A percentile compares a stretch with the other conserved stretches of the same genome.
Evolutionary conservation across 2,797 vertebrate species (phyloP).

Genomic region (Xerus rutilus): DNA sequence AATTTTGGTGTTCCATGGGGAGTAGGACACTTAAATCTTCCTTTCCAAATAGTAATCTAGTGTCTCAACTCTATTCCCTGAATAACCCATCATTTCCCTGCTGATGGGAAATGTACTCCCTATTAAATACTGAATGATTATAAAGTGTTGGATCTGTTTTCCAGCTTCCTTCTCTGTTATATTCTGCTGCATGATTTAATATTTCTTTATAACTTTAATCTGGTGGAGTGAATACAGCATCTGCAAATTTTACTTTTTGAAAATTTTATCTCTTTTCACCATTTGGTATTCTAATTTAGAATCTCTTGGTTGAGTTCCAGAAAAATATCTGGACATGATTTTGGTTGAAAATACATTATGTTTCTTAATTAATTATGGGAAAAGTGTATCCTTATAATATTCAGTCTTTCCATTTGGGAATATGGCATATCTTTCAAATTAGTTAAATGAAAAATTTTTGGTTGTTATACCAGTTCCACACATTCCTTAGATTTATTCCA

Average conservation of each 20-base stretch:
- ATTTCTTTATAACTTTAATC: neutral
- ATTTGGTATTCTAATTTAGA: conserved; percentile 14
- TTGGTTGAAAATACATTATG: neutral
- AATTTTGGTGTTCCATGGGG: neutral
- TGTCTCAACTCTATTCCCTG: neutral
- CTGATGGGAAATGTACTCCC: neutral
- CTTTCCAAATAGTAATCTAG: neutral
- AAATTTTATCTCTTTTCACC: neutral
- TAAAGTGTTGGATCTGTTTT: neutral
- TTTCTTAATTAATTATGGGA: neutral
- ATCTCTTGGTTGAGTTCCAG: neutral
- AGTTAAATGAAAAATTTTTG: neutral
- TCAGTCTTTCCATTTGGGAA: neutral
- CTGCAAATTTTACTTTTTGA: neutral
- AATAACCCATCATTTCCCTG: neutral
- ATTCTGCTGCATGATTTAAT: neutral
- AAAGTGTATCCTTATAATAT: neutral
- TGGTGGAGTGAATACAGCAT: neutral
- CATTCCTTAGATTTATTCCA: neutral
- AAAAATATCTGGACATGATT: conserved; percentile 30
- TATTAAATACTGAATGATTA: neutral
- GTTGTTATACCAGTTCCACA: neutral
- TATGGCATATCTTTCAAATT: neutral
- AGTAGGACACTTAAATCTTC: neutral
- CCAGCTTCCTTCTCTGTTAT: neutral